A percentile compares a stretch with the other conserved stretches of the same genome.
Conservation (phyloP, 2,888 invertebrate species). For the Nemapogon koenigi region DNA sequence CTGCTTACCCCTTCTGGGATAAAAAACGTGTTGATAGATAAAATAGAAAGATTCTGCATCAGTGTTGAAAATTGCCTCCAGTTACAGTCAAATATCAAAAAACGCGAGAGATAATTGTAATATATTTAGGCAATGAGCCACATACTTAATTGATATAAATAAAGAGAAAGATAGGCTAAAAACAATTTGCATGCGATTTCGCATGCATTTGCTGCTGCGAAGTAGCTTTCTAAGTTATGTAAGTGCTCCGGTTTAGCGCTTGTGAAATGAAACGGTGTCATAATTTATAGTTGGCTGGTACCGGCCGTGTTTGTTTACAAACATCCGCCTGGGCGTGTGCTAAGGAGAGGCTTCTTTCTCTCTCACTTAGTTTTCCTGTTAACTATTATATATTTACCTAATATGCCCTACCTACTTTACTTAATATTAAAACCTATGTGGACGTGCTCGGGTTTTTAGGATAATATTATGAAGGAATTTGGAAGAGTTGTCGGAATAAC, state of each 20-base stretch:
- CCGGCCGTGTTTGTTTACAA: constrained; percentile 18
- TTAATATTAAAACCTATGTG: background rate
- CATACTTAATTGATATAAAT: too few relatives aligned
- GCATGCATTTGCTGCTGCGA: background rate
- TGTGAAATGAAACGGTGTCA: constrained; percentile 31
- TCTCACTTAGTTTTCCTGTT: background rate
- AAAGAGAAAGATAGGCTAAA: too few relatives aligned
- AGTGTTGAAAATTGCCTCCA: too few relatives aligned
- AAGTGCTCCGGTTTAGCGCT: constrained; percentile 28
- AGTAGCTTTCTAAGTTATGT: constrained; percentile 35
- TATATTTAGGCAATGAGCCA: too few relatives aligned
- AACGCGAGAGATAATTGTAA: too few relatives aligned
- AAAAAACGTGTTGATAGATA: too few relatives aligned
- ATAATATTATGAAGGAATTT: too few relatives aligned
- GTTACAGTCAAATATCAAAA: too few relatives aligned
- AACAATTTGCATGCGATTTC: background rate
- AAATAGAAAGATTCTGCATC: too few relatives aligned
- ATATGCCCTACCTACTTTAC: background rate
- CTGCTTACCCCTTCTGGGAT: too few relatives aligned
- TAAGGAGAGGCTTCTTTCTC: background rate
- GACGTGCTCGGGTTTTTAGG: too few relatives aligned
- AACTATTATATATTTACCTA: background rate
- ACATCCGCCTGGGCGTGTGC: constrained; percentile 12
- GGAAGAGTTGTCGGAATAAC: too few relatives aligned
- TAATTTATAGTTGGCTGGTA: constrained; percentile 23